phyloP scores from a whole-genome alignment of 2,797 vertebrate species.

The Catharus ustulatus region DNA sequence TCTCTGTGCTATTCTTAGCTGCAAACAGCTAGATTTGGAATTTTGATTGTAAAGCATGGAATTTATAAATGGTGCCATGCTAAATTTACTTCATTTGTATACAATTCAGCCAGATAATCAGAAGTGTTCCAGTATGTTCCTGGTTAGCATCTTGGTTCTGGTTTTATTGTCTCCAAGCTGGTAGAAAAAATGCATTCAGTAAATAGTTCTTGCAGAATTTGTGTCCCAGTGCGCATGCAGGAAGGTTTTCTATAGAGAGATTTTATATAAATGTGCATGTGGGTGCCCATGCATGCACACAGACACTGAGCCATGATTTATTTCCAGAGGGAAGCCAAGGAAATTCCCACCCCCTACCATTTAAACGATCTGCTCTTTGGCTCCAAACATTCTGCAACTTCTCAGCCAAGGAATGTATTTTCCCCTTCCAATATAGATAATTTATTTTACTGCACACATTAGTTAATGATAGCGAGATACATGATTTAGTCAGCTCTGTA shows the following conservation, averaged over 20 bases:
- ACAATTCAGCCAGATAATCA: conserved; percentile 31
- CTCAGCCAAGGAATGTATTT: conserved; percentile 49
- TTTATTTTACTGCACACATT: conserved; percentile 42
- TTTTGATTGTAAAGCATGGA: conserved; percentile 66
- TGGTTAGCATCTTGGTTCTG: conserved; percentile 41
- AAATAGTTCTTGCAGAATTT: conserved; percentile 39
- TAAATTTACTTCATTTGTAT: conserved; percentile 66
- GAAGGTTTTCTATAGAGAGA: not conserved
- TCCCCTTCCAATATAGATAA: conserved; percentile 27
- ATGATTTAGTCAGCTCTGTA: not conserved
- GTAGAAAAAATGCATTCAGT: conserved; percentile 24
- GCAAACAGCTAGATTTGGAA: conserved; percentile 64
- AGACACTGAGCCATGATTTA: conserved; percentile 47
- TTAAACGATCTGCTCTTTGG: conserved; percentile 52
- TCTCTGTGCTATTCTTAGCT: conserved; percentile 73
- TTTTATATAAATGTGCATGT: not conserved
- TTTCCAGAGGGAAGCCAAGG: conserved; percentile 48
- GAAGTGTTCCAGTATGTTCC: not conserved
- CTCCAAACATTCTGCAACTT: conserved; percentile 32
- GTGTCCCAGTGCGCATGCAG: not conserved
- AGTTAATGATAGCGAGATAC: conserved; percentile 38
- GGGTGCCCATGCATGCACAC: not conserved
- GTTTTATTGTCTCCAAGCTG: conserved; percentile 55
- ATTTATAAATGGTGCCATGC: conserved; percentile 65
- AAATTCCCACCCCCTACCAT: conserved; percentile 63